Evolutionary conservation across 2,113 vertebrate species (phyloP).

Genomic region (Hypanus sabinus): DNA sequence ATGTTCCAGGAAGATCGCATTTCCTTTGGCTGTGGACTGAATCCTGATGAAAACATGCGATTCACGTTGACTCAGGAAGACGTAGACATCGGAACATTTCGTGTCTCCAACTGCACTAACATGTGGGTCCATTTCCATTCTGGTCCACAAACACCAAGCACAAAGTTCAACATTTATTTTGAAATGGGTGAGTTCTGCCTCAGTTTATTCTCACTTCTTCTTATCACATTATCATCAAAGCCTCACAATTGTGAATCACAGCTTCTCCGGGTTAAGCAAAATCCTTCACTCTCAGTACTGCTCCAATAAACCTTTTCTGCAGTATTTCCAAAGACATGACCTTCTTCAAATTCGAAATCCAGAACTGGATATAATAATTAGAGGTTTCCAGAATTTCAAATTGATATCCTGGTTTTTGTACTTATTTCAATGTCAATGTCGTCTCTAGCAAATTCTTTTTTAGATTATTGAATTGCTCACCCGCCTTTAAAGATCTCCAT

Average conservation of each 20-base stretch:
- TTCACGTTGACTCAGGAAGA: background rate
- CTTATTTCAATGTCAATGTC: background rate
- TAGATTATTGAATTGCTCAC: background rate
- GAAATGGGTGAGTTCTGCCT: slow-evolving; percentile 26
- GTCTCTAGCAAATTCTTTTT: background rate
- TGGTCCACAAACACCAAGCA: background rate
- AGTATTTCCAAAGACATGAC: background rate
- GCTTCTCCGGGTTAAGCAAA: too few species aligned
- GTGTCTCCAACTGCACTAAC: background rate
- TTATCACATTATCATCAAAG: too few species aligned
- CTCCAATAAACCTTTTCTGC: too few species aligned
- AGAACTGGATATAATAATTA: background rate
- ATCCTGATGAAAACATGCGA: background rate
- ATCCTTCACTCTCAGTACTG: too few species aligned
- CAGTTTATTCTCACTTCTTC: background rate
- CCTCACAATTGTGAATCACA: too few species aligned
- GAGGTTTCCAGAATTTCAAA: background rate
- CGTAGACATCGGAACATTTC: background rate
- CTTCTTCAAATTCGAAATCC: background rate
- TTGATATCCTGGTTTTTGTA: background rate
- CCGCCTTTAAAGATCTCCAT: too few species aligned
- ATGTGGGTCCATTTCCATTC: slow-evolving; percentile 6
- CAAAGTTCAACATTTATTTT: slow-evolving; percentile 4
- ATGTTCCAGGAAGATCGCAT: background rate
- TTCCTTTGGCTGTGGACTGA: slow-evolving; percentile 29